Evolutionary conservation across 2,888 invertebrate species (phyloP), one percentile per base, ranked within the genome.

Genomic region (Synergus laeviventris): DNA sequence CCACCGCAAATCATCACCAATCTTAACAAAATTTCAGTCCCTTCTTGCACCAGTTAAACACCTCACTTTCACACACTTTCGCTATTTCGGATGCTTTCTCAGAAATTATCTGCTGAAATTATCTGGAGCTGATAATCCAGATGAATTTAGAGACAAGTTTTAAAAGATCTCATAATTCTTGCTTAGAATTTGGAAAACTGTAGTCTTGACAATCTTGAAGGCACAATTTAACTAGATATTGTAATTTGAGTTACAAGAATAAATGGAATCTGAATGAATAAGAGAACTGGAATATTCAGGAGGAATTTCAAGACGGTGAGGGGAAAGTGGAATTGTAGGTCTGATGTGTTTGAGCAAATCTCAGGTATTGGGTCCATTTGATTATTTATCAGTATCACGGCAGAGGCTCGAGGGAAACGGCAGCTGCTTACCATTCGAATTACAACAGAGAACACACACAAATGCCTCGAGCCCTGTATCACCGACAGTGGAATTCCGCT

Each of bases 1-100:
- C 88, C 87, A 83, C 84, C 87, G 81, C 87, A 87, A 89, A 85
- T 87, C 90, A 90, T 87, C 83, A 85, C 87, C 86, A 70, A 70
- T 11, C 70, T 31, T n/a, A 8, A 70, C 31, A n/a, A 45, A 70
- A 31, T 70, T 49, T 49, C 24, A 9, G 8, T 64, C 39, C 14
- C 18, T 9, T 62, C 18, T 8, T 16, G 39, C 62, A 39, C 62
- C 38, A 62, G 18, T 62, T 61, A 2, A 21, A 36, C 62, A 62
- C 62, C 38, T 61, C 36, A 16, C 42, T 54, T 54, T 54, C 18
- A 54, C 1, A 54, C n/a, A 54, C 54, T 7, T 54, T 18, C 9
- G 7, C 18, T 54, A 18, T 9, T 54, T 62, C 12, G 8, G n/a
- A 38, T 1, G 18, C 18, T 62, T 62, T n/a, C 1, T 36, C 0